These are phyloP conservation scores for Bugulina stolonifera DNA, from an alignment of 2,888 invertebrate species.

Conservation along the genomic window DNA sequence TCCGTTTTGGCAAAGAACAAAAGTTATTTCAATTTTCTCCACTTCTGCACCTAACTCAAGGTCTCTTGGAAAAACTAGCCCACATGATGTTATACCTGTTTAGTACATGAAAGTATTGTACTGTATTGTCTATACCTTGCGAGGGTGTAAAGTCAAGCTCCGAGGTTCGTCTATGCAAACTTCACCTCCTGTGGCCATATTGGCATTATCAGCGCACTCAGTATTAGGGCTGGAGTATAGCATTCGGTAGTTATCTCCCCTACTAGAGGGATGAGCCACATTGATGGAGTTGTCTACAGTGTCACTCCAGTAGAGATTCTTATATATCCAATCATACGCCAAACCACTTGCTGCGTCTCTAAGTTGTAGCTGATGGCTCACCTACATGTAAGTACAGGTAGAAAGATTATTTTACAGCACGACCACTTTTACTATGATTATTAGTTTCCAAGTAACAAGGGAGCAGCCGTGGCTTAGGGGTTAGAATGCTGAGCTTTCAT, in stretches of 20 bases:
- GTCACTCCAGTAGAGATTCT: background rate
- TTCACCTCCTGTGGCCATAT: background rate
- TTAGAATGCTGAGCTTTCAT: no score
- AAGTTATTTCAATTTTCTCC: background rate
- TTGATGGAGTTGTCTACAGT: background rate
- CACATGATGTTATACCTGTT: no score
- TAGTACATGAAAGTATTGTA: no score
- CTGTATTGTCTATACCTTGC: no score
- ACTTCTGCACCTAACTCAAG: no score
- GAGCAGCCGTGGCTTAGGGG: no score
- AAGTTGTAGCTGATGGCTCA: no score
- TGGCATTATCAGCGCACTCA: background rate
- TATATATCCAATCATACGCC: background rate
- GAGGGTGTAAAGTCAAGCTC: constrained; percentile 86
- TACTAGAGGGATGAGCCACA: background rate
- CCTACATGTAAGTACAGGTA: no score
- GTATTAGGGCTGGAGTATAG: background rate
- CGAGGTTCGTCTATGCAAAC: constrained; percentile 75
- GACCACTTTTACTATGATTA: no score
- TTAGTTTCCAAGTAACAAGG: no score
- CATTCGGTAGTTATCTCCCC: background rate
- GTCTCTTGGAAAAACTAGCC: no score
- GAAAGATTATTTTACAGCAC: no score
- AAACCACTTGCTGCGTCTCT: background rate
- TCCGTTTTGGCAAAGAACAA: background rate